These are phyloP conservation scores for Phyllostomus hastatus DNA, from an alignment of 2,113 vertebrate genomes.

Conservation along the genomic window DNA sequence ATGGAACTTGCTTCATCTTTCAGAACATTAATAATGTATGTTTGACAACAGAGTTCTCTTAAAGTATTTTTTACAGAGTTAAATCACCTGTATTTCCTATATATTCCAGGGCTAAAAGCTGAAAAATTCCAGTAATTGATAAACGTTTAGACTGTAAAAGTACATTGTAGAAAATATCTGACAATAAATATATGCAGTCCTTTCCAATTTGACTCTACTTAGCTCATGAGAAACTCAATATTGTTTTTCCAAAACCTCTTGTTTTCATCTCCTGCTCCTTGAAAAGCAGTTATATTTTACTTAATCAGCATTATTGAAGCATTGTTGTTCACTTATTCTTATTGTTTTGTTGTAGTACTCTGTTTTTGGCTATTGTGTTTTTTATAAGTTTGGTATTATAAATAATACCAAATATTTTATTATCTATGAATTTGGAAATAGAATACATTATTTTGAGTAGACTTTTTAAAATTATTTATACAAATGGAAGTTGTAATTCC, in stretches of 20 bases:
- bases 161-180: background rate
- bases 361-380: background rate
- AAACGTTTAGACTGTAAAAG: fast-evolving
- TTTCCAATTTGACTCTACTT: constrained; percentile 10
- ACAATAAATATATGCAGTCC: background rate
- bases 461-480: background rate
- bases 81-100: background rate
- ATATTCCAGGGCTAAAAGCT: background rate
- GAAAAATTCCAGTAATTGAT: background rate
- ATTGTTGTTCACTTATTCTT: background rate
- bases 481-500: background rate
- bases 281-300: constrained; percentile 17
- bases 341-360: background rate
- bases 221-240: constrained; percentile 1
- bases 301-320: background rate
- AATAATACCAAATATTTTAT: constrained; percentile 20
- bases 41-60: background rate
- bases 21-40: background rate
- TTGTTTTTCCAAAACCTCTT: background rate
- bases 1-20: background rate
- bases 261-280: constrained; percentile 20
- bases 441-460: background rate
- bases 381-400: constrained; percentile 17
- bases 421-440: background rate
- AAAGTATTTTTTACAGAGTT: background rate